Conservation (phyloP, 2,113 vertebrate species). For the Rhegmatorhina hoffmannsi region DNA sequence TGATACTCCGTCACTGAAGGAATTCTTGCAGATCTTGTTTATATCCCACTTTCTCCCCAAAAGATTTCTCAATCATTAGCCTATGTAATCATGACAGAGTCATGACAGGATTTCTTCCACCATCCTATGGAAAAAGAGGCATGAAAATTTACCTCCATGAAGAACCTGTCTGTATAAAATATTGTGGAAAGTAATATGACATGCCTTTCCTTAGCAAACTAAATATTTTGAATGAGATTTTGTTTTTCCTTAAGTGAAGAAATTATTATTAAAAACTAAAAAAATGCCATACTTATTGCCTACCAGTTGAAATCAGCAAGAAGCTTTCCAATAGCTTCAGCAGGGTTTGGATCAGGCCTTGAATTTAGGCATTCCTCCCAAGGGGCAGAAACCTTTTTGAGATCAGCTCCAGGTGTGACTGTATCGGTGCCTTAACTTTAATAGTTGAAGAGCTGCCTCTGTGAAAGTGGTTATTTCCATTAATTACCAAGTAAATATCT, state of each 20-base stretch:
- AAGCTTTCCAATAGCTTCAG: not conserved
- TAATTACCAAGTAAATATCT: not conserved
- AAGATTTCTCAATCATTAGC: not conserved
- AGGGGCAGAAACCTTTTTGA: not conserved
- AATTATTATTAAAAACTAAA: constrained; percentile 17
- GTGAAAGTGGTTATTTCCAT: not conserved
- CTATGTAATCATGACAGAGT: not conserved
- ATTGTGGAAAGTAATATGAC: constrained; percentile 22
- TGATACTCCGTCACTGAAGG: not conserved
- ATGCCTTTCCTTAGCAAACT: constrained; percentile 34
- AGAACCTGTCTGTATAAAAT: not conserved
- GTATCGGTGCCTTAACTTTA: not conserved
- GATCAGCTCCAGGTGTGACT: not conserved
- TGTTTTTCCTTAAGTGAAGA: not conserved
- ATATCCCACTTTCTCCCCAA: not conserved
- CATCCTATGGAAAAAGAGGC: constrained; percentile 21
- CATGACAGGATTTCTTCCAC: not conserved
- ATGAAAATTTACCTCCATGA: not conserved
- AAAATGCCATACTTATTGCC: not conserved
- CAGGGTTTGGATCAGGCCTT: not conserved
- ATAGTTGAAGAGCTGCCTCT: not conserved
- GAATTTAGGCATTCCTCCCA: not conserved
- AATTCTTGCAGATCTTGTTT: not conserved
- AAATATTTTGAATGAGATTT: constrained; percentile 46
- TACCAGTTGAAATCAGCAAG: not conserved